phyloP scores from a whole-genome alignment of 2,888 invertebrate species.

The Brenthis hecate region DNA sequence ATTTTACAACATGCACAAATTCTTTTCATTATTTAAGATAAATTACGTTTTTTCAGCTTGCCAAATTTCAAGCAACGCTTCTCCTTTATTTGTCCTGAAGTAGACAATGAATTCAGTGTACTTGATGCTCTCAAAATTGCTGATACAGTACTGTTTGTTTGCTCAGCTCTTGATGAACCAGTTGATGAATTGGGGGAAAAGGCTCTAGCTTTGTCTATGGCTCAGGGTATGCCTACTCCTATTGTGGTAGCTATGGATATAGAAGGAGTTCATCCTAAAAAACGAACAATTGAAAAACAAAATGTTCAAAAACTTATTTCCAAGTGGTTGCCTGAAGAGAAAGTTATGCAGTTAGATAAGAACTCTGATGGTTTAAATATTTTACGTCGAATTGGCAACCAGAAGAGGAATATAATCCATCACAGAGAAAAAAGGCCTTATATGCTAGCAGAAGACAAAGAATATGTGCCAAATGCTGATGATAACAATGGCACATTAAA shows the following conservation, averaged over 20 bases:
- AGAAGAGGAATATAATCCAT: constrained; percentile 88
- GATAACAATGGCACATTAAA: constrained; percentile 85
- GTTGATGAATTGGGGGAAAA: constrained; percentile 91
- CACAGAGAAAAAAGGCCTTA: constrained; percentile 91
- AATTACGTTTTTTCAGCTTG: constrained; percentile 78
- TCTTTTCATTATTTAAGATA: background rate
- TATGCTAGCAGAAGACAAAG: constrained; percentile 90
- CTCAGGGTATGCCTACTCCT: constrained; percentile 91
- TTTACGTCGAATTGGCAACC: constrained; percentile 87
- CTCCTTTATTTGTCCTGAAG: constrained; percentile 88
- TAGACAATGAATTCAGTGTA: constrained; percentile 87
- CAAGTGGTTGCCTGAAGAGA: constrained; percentile 91
- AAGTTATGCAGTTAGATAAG: constrained; percentile 89
- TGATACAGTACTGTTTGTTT: constrained; percentile 91
- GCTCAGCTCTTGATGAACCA: constrained; percentile 87
- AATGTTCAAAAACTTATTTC: constrained; percentile 84
- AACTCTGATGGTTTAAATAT: constrained; percentile 87
- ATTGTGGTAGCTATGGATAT: constrained; percentile 88
- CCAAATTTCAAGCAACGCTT: constrained; percentile 95
- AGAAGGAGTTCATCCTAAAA: constrained; percentile 88
- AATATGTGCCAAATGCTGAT: constrained; percentile 80
- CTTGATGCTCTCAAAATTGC: constrained; percentile 94
- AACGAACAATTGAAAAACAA: constrained; percentile 86
- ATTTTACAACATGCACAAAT: background rate
- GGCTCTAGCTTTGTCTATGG: constrained; percentile 88